Evolutionary conservation across 2,797 vertebrate genomes (phyloP).

Genomic region (Schizopygopsis pylzovi): DNA sequence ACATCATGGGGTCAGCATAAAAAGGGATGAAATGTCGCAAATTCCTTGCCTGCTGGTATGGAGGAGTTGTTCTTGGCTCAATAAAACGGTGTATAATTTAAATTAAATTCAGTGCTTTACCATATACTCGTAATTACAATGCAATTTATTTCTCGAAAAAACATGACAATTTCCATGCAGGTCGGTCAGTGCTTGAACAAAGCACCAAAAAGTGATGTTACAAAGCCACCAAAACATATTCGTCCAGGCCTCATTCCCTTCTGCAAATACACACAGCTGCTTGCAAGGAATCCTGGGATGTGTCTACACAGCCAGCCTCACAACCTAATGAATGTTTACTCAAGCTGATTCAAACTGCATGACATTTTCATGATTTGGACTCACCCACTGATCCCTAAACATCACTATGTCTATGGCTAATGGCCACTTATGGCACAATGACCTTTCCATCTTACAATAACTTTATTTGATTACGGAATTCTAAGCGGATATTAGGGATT

Average conservation of each 20-base stretch:
- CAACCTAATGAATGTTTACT: conserved; percentile 84
- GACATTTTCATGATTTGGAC: conserved; percentile 74
- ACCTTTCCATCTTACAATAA: conserved; percentile 52
- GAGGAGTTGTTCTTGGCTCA: conserved; percentile 68
- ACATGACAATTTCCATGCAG: background rate
- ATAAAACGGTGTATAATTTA: background rate
- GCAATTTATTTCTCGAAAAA: background rate
- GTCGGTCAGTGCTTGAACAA: conserved; percentile 25
- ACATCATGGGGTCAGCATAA: conserved; percentile 43
- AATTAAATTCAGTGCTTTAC: background rate
- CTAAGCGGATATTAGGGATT: conserved; percentile 21
- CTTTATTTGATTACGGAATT: conserved; percentile 49
- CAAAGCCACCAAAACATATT: conserved; percentile 73
- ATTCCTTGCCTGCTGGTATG: conserved; percentile 7
- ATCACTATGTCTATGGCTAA: conserved; percentile 50
- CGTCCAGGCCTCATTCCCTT: conserved; percentile 77
- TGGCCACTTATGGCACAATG: conserved; percentile 47
- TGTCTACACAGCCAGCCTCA: conserved; percentile 80
- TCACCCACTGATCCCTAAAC: conserved; percentile 72
- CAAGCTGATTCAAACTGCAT: conserved; percentile 81
- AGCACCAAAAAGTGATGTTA: conserved; percentile 47
- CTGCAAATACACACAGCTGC: conserved; percentile 88
- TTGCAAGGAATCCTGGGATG: conserved; percentile 74
- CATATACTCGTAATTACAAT: background rate
- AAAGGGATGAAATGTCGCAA: conserved; percentile 8